phyloP scores from a whole-genome alignment of 2,797 vertebrate genomes.

The Amniataba percoides region DNA sequence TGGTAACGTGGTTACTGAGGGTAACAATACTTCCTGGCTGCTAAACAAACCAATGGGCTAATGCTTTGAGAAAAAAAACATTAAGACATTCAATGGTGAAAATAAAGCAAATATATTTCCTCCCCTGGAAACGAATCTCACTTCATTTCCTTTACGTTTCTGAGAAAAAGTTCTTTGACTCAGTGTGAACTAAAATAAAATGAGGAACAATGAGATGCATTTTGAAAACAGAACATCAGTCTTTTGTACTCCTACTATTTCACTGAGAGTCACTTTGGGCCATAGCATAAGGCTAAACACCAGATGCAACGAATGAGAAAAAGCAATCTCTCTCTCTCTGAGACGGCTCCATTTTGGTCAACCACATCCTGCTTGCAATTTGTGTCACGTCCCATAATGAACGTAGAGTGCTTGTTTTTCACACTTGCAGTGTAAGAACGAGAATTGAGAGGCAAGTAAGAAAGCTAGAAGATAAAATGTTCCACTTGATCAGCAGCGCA shows the following conservation, averaged over 20 bases:
- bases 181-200: neutral
- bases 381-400: conserved; percentile 69
- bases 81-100: neutral
- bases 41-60: neutral
- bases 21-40: neutral
- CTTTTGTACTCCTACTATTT: neutral
- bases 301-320: conserved; percentile 48
- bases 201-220: neutral
- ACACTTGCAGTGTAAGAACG: conserved; percentile 30
- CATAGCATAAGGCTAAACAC: conserved; percentile 19
- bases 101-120: conserved; percentile 6
- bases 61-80: neutral
- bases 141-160: conserved; percentile 38
- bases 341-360: conserved; percentile 80
- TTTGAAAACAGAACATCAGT: conserved; percentile 15
- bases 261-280: conserved; percentile 7
- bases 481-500: neutral
- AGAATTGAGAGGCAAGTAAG: conserved; percentile 34
- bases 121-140: neutral
- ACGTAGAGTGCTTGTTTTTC: conserved; percentile 75
- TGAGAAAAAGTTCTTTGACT: conserved; percentile 7
- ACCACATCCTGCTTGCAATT: conserved; percentile 89
- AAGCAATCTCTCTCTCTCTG: conserved; percentile 51
- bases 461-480: neutral
- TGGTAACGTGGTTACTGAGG: neutral